Evolutionary conservation across 1,140 invertebrate species (phyloP).

Genomic region (Triops cancriformis): DNA sequence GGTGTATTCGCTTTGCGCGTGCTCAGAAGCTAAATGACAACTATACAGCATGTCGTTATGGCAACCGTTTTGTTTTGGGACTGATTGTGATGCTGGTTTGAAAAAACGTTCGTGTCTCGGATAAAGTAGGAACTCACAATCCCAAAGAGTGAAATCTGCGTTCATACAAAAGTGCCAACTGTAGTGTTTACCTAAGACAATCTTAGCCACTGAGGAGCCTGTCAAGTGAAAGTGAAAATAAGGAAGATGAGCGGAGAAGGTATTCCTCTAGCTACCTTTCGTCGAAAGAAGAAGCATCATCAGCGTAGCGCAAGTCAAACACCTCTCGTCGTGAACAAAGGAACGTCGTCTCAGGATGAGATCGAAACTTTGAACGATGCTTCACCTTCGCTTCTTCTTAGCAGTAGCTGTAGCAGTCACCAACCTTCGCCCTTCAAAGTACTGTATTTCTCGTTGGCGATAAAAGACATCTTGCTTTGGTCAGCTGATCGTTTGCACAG

Average conservation of each 20-base stretch:
- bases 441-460: too few relatives aligned
- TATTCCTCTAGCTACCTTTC: background rate
- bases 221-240: background rate
- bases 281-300: background rate
- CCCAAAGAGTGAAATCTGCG: too few relatives aligned
- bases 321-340: background rate
- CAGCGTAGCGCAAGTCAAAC: conserved; percentile 4
- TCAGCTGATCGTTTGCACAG: background rate
- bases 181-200: background rate
- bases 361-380: background rate
- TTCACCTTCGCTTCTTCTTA: background rate
- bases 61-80: too few relatives aligned
- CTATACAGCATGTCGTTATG: too few relatives aligned
- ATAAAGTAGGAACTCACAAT: too few relatives aligned
- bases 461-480: background rate
- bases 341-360: background rate
- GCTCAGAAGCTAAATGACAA: too few relatives aligned
- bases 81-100: too few relatives aligned
- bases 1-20: too few relatives aligned
- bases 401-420: background rate
- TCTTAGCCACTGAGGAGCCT: background rate
- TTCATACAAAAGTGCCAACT: too few relatives aligned
- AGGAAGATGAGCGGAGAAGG: background rate
- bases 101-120: too few relatives aligned
- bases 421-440: background rate